Percentiles rank a stretch among this genome's conserved stretches.
Conservation (phyloP, 2,888 invertebrate genomes). For the Zaprionus bogoriensis region DNA sequence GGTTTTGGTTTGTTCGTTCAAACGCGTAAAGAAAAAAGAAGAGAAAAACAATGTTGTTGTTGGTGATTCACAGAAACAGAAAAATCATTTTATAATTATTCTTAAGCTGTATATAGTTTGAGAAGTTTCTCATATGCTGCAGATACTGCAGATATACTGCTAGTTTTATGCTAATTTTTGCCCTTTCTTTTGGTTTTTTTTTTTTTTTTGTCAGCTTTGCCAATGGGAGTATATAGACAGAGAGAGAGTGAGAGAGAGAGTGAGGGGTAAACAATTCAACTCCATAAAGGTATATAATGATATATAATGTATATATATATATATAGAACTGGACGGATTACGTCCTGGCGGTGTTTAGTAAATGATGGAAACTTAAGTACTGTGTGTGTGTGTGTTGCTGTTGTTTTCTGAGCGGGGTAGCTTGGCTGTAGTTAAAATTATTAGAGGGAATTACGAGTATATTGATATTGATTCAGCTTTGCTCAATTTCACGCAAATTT, state of each 20-base stretch:
- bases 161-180: slow-evolving; percentile 12
- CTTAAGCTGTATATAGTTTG: slow-evolving; percentile 74
- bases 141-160: slow-evolving; percentile 37
- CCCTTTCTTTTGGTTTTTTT: slow-evolving; percentile 28
- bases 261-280: slow-evolving; percentile 10
- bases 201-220: slow-evolving; percentile 43
- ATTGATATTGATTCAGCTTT: neutral
- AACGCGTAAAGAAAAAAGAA: slow-evolving; percentile 82
- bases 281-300: slow-evolving; percentile 24
- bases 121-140: slow-evolving; percentile 36
- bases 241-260: neutral
- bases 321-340: slow-evolving; percentile 1
- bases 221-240: slow-evolving; percentile 22
- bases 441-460: neutral
- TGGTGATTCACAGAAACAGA: slow-evolving; percentile 82
- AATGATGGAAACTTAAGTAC: slow-evolving; percentile 32
- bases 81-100: slow-evolving; percentile 77
- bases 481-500: slow-evolving; percentile 67
- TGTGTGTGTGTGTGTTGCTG: slow-evolving; percentile 39
- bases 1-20: slow-evolving; percentile 64
- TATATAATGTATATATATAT: slow-evolving; percentile 22
- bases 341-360: slow-evolving; percentile 5
- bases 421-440: slow-evolving; percentile 17
- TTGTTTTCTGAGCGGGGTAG: slow-evolving; percentile 26
- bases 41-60: slow-evolving; percentile 83